Evolutionary conservation across 2,113 vertebrate species (phyloP).

Genomic region (Seriola dumerili): DNA sequence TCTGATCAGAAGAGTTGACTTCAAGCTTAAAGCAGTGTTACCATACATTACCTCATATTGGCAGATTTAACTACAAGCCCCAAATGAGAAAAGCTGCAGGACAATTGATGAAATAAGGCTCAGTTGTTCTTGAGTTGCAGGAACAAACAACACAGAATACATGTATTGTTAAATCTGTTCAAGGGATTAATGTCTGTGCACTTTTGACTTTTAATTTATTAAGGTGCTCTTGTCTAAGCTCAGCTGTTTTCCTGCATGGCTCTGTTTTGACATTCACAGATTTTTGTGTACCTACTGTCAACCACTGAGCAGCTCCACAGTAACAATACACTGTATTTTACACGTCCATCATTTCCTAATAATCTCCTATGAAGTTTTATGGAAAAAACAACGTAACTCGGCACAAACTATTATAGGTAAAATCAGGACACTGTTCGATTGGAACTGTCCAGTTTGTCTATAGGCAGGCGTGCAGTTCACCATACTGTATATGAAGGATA

Average conservation of each 20-base stretch:
- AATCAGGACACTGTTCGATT: too few species aligned
- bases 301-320: too few species aligned
- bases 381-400: too few species aligned
- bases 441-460: too few species aligned
- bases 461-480: background rate
- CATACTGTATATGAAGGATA: background rate
- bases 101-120: background rate
- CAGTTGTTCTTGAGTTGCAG: background rate
- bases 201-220: background rate
- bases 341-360: background rate
- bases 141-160: background rate
- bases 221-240: background rate
- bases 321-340: background rate
- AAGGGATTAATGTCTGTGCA: background rate
- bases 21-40: background rate
- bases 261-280: background rate
- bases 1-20: constrained; percentile 2
- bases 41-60: background rate
- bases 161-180: background rate
- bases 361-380: background rate
- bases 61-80: background rate
- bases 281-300: background rate
- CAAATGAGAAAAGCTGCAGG: background rate
- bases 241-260: background rate
- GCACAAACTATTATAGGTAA: too few species aligned